Base-by-base conservation (phyloP, 2,113 vertebrate genomes). In the Excalfactoria chinensis region DNA sequence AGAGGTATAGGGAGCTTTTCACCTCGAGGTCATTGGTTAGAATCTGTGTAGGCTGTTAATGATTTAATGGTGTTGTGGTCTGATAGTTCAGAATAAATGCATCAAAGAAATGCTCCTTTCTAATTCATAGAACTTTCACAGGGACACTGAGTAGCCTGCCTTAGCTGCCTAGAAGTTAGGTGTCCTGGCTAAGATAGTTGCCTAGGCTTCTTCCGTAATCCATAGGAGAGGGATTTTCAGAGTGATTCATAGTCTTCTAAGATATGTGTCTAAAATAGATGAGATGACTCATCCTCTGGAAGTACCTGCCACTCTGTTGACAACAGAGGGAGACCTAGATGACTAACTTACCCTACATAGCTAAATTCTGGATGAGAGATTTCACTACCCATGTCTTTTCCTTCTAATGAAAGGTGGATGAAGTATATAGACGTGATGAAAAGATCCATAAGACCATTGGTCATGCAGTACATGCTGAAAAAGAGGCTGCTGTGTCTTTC, bases 271-370 rank as follows among this genome's bases (percentile, higher is more conserved):
- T 91, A 80, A 95, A 96, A 96, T 91, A 95, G 95, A 95, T 30
- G 68, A 80, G 49, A 30, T 95, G 94, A 95, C 56, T 95, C 89
- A 96, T 74, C 60, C 68, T 70, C 63, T 95, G 87, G 87, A 95
- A 89, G 94, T 96, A 93, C 93, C 93, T 95, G 95, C 85, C 88
- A 89, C 90, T 93, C 75, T 46, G 17, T 64, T 95, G 92, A 93
- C 19, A 46, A 44, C 83, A 89, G 91, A 95, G 92, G 94, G 92
- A 95, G 93, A 95, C 92, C 92, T 95, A 93, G 78, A 93, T 95
- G 91, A 91, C 75, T 96, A 93, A 95, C 60, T 76, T 95, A 94
- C 37, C 56, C 48, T 76, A 91, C 71, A 91, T 74, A 94, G 89
- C 75, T 85, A 9, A 20, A 69, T 85, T 93, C 84, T 83, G 64